Conservation (phyloP, 2,797 vertebrate species). For the Todus mexicanus region DNA sequence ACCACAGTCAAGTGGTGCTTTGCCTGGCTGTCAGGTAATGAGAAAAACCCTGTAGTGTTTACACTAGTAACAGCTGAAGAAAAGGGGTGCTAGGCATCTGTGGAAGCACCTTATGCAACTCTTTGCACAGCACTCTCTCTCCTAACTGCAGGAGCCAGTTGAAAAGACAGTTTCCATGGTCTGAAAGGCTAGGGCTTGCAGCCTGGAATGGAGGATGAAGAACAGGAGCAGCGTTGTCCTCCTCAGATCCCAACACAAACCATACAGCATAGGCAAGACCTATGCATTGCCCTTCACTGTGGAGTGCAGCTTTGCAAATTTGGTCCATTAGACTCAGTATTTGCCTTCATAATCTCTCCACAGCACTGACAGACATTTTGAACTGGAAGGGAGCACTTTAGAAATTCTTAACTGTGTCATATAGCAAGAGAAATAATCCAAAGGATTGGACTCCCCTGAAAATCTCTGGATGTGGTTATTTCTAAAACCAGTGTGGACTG, state of each 20-base stretch:
- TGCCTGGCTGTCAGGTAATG: neutral
- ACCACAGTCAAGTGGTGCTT: neutral
- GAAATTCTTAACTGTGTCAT: constrained; percentile 1
- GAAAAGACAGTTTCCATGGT: neutral
- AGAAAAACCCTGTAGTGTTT: neutral
- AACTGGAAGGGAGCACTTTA: neutral
- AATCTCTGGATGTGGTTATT: neutral
- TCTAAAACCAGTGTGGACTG: neutral
- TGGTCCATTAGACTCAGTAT: neutral
- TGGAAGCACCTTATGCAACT: neutral
- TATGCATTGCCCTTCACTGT: neutral
- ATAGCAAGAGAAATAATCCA: constrained; percentile 7
- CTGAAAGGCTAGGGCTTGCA: neutral
- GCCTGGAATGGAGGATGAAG: neutral
- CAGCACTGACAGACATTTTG: neutral
- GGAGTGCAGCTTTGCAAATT: neutral
- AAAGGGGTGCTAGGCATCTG: neutral
- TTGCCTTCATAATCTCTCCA: neutral
- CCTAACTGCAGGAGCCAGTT: neutral
- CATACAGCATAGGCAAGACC: neutral
- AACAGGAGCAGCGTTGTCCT: neutral
- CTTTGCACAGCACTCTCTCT: neutral
- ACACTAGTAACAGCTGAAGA: neutral
- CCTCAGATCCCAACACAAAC: neutral
- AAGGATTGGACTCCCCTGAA: neutral